Conservation (phyloP, 1,140 invertebrate genomes). For the Hycleus phaleratus region DNA sequence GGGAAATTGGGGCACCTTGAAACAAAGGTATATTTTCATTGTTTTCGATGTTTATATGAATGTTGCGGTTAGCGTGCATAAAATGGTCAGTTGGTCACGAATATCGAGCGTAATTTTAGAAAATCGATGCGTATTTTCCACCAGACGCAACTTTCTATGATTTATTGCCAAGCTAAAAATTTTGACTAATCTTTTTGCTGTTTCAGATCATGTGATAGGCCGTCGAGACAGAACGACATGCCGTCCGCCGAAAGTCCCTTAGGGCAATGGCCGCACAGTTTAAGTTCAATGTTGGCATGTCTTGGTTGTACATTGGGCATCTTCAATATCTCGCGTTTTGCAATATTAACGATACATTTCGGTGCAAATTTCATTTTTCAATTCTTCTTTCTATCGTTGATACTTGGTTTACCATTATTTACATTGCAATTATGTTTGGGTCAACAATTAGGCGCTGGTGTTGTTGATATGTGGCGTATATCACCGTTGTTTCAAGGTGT, state of each 20-base stretch:
- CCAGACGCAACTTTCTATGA: too few relatives aligned
- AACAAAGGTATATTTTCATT: neutral
- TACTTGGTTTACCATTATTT: slow-evolving; percentile 79
- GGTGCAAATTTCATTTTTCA: slow-evolving; percentile 81
- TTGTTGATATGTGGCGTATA: slow-evolving; percentile 87
- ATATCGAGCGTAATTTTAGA: neutral
- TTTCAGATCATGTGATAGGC: slow-evolving; percentile 39
- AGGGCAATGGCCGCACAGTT: slow-evolving; percentile 65
- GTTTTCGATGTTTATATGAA: neutral
- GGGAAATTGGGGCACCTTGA: too few relatives aligned
- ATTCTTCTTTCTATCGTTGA: slow-evolving; percentile 73
- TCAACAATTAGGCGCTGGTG: slow-evolving; percentile 73
- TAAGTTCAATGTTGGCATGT: slow-evolving; percentile 72
- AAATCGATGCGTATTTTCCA: too few relatives aligned
- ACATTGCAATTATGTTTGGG: slow-evolving; percentile 79
- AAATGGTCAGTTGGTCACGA: slow-evolving; percentile 9
- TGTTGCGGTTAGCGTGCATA: slow-evolving; percentile 1
- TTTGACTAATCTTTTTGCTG: neutral
- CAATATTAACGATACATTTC: slow-evolving; percentile 78
- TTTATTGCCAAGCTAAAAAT: too few relatives aligned
- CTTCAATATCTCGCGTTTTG: slow-evolving; percentile 83
- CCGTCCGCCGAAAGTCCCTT: slow-evolving; percentile 37
- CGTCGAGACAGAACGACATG: slow-evolving; percentile 28
- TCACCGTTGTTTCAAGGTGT: slow-evolving; percentile 81
- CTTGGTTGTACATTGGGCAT: slow-evolving; percentile 78